Conservation (phyloP, 2,888 invertebrate species). For the Lithophane ornitopus region DNA sequence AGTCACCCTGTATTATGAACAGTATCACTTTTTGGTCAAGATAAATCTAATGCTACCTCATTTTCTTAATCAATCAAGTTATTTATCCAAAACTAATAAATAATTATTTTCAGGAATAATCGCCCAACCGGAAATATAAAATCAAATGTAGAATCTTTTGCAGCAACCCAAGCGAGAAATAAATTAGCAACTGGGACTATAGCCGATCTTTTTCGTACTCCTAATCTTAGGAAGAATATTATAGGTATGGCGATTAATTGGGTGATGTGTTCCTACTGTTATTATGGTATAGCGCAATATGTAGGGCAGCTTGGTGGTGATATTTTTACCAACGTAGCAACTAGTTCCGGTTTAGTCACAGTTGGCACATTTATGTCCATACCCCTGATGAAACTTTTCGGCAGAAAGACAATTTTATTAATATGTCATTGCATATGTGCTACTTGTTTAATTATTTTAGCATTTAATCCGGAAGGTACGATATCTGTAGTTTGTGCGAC, state of each 20-base stretch:
- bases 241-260: conserved; percentile 94
- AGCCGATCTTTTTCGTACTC: conserved; percentile 92
- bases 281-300: conserved; percentile 95
- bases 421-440: conserved; percentile 91
- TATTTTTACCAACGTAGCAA: conserved; percentile 95
- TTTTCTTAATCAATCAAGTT: not conserved
- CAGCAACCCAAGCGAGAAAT: conserved; percentile 72
- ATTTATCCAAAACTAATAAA: not conserved
- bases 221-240: conserved; percentile 93
- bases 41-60: too few relatives aligned
- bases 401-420: conserved; percentile 92
- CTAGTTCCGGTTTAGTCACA: conserved; percentile 92
- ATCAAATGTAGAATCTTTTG: conserved; percentile 79
- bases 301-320: conserved; percentile 94
- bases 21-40: too few relatives aligned
- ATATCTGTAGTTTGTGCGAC: conserved; percentile 91
- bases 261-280: conserved; percentile 94
- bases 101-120: conserved; percentile 81
- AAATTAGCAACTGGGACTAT: conserved; percentile 88
- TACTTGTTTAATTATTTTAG: conserved; percentile 90
- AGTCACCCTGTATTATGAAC: too few relatives aligned
- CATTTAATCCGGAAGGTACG: conserved; percentile 84
- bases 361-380: conserved; percentile 91
- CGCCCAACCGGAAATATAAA: conserved; percentile 84
- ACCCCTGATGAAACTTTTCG: conserved; percentile 91